Base-by-base conservation (phyloP, 2,888 invertebrate species). In the Pollenia griseotomentosa region DNA sequence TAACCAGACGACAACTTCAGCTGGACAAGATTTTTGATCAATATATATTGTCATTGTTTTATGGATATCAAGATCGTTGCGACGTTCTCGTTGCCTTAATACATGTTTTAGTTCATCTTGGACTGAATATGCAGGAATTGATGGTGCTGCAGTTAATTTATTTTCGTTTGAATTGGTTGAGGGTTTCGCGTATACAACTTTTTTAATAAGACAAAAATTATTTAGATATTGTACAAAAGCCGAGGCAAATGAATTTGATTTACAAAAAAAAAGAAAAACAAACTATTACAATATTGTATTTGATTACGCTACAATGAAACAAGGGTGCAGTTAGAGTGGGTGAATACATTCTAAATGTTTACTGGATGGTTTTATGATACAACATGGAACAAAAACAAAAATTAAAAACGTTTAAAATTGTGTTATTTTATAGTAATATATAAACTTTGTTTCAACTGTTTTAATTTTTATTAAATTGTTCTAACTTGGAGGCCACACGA, bases 1-100 rank as follows among this genome's bases (percentile, higher is more conserved):
- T 66, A 98, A 94, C 97, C 97, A 98, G 63, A 95, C 94, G 88
- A 94, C 95, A 14, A 98, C 96, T 91, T 97, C 97, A 0, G 94
- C 93, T 0, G 96, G 95, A 66, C 95, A 95, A 0, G 97, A 97
- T 88, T 95, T 95, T 94, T 96, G 95, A 91, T 95, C 95, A 73
- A 97, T 96, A 91, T 95, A 96, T 75, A 96, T 95, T 88, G 96
- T 96, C 0, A 96, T 96, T 0, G 96, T 96, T 92, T 95, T 95
- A 89, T 95, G 94, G 89, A 96, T 95, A 81, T 95, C 96, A 23
- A 96, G 93, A 85, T 94, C 94, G 33, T 33, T 70, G 75, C 94
- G 94, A 61, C 95, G 95, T 90, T 95, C 95, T 88, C 89, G 88
- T 51, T 88, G 85, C 4, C 85, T 85, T 33, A 89, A 42, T 23